Conservation (phyloP, 2,113 vertebrate genomes). For the Salvelinus fontinalis region DNA sequence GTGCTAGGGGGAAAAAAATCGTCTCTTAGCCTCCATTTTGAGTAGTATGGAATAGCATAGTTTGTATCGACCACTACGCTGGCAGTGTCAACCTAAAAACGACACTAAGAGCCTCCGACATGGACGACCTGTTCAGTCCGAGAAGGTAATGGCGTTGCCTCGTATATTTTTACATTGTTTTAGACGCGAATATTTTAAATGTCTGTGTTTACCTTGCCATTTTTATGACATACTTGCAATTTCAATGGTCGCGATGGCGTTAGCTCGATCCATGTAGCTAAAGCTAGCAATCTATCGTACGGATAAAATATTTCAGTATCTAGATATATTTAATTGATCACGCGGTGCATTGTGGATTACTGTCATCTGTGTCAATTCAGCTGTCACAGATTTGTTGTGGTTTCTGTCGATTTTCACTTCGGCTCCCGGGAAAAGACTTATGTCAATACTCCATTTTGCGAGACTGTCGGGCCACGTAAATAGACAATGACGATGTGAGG, state of each 20-base stretch:
- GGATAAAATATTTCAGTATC: neutral
- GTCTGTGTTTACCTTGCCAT: constrained; percentile 2
- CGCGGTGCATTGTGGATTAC: constrained; percentile 11
- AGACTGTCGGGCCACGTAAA: constrained; percentile 4
- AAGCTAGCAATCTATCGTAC: constrained; percentile 49
- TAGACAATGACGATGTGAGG: too few relatives aligned
- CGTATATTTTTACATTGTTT: neutral
- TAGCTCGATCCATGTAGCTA: constrained; percentile 51
- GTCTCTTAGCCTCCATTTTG: constrained; percentile 99
- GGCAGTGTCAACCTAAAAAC: constrained; percentile 76
- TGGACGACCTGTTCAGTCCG: constrained; percentile 94
- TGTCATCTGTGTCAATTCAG: neutral
- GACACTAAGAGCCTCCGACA: constrained; percentile 78
- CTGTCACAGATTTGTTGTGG: constrained; percentile 31
- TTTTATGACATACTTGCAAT: constrained; percentile 43
- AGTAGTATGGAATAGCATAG: constrained; percentile 82
- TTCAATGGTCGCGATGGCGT: constrained; percentile 70
- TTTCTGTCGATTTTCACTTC: constrained; percentile 8
- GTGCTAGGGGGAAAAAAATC: constrained; percentile 80
- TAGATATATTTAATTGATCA: too few relatives aligned
- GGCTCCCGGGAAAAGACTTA: constrained; percentile 19
- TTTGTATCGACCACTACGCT: constrained; percentile 74
- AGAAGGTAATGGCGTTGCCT: constrained; percentile 85
- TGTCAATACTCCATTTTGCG: constrained; percentile 50
- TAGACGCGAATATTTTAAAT: neutral